Base-by-base conservation (phyloP, 2,888 invertebrate species). In the Drosophila anceps region DNA sequence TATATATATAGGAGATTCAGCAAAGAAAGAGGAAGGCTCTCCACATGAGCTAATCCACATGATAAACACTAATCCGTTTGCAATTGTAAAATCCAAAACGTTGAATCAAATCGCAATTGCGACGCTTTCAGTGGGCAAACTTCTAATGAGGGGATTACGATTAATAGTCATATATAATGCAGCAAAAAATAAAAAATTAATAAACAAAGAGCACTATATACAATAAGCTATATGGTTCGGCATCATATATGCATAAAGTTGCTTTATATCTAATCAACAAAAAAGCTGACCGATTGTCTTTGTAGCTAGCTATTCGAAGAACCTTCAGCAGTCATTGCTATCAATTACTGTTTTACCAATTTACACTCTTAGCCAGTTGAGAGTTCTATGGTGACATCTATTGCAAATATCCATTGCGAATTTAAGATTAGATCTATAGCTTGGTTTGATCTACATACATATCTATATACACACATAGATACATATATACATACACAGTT, bases 51-150 rank as follows among this genome's bases (percentile, higher is more conserved):
- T 66, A 37, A 48, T 73, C 43, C 15, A 35, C n/a, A 7, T 35
- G 64, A 79, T 65, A 77, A 64, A 63, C 60, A n/a, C 20, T 8
- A 61, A 72, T 59, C 37, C 54, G 18, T 20, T 20, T 18, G 10
- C 54, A 50, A 53, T 53, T 64, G 64, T 37, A 54, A 64, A 65
- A 61, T 27, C 39, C 20, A 37, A 37, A 37, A 53, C 44, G 58
- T 43, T 66, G 50, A 50, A 59, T 61, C 20, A 37, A 50, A 50
- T 24, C n/a, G 29, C 48, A 67, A 59, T 51, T 72, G 31, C 41
- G 37, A 53, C 24, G 24, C 41, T 41, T 24, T 44, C 20, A 53
- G 24, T 50, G 18, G 18, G 29, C 33, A 31, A 48, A n/a, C 33
- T n/a, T 39, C 33, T 20, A 37, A 39, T 51, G 20, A 24, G 39